These are phyloP conservation scores for Gadus chalcogrammus DNA, from an alignment of 2,113 vertebrate genomes.

Conservation along the genomic window DNA sequence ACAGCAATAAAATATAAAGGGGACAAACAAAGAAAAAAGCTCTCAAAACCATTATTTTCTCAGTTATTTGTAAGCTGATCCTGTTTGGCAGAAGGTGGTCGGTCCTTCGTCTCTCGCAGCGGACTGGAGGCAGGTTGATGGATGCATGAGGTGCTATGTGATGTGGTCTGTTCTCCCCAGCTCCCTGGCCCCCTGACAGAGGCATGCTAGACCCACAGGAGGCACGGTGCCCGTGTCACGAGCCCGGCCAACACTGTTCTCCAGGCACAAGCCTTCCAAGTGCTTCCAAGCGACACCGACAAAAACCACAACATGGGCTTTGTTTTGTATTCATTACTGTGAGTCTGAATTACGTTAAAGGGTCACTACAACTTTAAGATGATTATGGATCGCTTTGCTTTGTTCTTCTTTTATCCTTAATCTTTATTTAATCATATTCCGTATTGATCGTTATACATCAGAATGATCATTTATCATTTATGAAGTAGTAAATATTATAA, in stretches of 20 bases:
- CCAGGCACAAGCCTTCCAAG: background rate
- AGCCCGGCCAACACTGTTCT: background rate
- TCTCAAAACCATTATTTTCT: background rate
- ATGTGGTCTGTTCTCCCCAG: slow-evolving; percentile 1
- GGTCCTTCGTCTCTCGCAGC: background rate
- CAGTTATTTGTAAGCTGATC: background rate
- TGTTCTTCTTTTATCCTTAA: too few species aligned
- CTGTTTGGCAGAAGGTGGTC: background rate
- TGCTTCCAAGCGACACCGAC: background rate
- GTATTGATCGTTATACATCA: too few species aligned
- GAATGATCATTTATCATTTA: too few species aligned
- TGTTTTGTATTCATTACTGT: background rate
- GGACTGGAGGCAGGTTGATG: background rate
- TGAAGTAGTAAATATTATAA: too few species aligned
- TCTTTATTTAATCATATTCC: too few species aligned
- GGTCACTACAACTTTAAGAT: too few species aligned
- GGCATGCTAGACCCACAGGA: background rate
- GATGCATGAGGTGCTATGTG: slow-evolving; percentile 3
- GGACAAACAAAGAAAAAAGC: background rate
- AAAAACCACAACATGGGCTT: background rate
- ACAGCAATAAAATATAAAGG: background rate
- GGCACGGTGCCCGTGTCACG: background rate
- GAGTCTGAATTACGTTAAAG: background rate
- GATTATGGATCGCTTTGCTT: too few species aligned
- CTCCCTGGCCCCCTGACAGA: background rate